Percentiles rank a stretch among this genome's conserved stretches.
These are phyloP conservation scores for Melanitta fusca DNA, from an alignment of 2,797 vertebrate genomes.

Conservation along the genomic window DNA sequence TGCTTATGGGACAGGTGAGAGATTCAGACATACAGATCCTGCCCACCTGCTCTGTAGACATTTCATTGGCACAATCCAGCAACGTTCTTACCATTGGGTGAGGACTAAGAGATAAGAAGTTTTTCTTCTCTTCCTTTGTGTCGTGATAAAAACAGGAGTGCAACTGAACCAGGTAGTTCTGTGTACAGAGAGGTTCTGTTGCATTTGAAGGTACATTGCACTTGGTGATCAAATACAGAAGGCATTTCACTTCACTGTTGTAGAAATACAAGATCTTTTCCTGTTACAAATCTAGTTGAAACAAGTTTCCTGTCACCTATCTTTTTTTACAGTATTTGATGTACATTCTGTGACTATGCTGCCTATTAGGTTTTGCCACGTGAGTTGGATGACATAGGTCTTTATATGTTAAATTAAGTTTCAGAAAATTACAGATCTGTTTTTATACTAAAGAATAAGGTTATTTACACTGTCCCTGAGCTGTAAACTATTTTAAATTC, in stretches of 20 bases:
- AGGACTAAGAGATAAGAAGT: neutral
- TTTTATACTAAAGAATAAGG: slow-evolving; percentile 14
- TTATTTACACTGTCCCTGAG: neutral
- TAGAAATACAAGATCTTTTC: neutral
- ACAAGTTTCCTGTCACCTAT: neutral
- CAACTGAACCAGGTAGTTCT: neutral
- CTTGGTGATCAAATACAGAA: neutral
- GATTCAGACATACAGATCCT: neutral
- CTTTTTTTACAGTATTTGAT: slow-evolving; percentile 36
- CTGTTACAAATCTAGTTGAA: neutral
- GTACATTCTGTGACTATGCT: slow-evolving; percentile 45
- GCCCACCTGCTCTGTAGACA: neutral
- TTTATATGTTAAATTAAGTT: slow-evolving; percentile 3
- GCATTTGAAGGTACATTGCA: neutral
- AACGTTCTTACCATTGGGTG: neutral
- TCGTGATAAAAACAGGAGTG: neutral
- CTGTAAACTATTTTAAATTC: slow-evolving; percentile 16
- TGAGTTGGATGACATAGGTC: slow-evolving; percentile 1
- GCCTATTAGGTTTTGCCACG: slow-evolving; percentile 26
- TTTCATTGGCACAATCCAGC: neutral
- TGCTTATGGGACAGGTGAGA: neutral
- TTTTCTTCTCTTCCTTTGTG: neutral
- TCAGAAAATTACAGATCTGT: neutral
- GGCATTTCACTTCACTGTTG: neutral
- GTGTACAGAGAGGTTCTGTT: neutral